Conservation (phyloP, 2,888 invertebrate genomes). For the Phengaris arion region DNA sequence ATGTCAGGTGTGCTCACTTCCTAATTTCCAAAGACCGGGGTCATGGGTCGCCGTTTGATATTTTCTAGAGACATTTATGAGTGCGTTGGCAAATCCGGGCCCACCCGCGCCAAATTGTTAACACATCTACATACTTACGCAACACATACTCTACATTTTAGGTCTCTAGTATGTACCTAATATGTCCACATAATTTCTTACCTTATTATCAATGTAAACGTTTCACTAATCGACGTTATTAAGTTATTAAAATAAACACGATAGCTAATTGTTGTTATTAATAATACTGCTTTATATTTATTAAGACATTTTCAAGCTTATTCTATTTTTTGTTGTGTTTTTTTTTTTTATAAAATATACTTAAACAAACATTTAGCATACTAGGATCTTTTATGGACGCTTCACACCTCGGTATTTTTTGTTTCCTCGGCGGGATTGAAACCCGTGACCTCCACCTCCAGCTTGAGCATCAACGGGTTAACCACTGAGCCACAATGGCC, state of each 20-base stretch:
- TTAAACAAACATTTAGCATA: too few species aligned
- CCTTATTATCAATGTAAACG: too few species aligned
- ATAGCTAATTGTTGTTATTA: background rate
- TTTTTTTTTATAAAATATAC: background rate
- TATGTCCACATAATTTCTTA: background rate
- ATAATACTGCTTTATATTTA: background rate
- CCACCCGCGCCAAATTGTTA: conserved; percentile 46
- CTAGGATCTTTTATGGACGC: too few species aligned
- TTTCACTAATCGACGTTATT: background rate
- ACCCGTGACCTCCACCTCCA: too few species aligned
- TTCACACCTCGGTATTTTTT: too few species aligned
- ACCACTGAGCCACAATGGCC: too few species aligned
- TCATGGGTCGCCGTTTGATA: conserved; percentile 66
- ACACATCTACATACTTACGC: conserved; percentile 56
- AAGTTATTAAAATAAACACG: background rate
- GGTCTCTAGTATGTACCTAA: background rate
- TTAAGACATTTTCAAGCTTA: background rate
- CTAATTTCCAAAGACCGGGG: conserved; percentile 60
- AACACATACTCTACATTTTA: conserved; percentile 39
- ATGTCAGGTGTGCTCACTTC: conserved; percentile 42
- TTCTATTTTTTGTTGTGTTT: background rate
- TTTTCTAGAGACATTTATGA: conserved; percentile 68
- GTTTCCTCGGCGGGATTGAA: too few species aligned
- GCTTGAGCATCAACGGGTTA: too few species aligned
- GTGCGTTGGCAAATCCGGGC: conserved; percentile 60